Percentiles rank a stretch among this genome's conserved stretches.
phyloP scores from a whole-genome alignment of 2,113 vertebrate species.

The Brachirus orientalis region DNA sequence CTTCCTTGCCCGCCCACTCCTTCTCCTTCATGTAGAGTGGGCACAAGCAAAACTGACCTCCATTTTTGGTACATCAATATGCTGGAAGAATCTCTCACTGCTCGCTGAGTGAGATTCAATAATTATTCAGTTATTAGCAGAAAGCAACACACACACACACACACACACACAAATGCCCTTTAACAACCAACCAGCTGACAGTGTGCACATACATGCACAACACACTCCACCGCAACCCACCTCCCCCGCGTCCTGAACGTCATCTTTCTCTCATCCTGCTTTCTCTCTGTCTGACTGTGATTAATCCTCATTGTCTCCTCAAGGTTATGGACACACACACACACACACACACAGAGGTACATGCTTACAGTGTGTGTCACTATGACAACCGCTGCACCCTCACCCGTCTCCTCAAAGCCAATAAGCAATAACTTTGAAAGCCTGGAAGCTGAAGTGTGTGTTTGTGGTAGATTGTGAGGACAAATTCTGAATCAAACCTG shows the following conservation, averaged over 20 bases:
- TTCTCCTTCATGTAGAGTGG: too few species aligned
- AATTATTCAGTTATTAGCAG: conserved; percentile 58
- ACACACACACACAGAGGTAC: conserved; percentile 37
- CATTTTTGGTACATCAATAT: too few species aligned
- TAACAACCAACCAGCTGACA: conserved; percentile 34
- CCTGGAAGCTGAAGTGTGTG: conserved; percentile 34
- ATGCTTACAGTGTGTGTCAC: conserved; percentile 50
- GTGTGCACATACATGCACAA: conserved; percentile 11
- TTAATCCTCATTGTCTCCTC: conserved; percentile 81
- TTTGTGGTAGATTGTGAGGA: conserved; percentile 18
- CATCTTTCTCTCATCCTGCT: conserved; percentile 59
- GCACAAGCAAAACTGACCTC: too few species aligned
- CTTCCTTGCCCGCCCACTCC: too few species aligned
- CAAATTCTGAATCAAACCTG: too few species aligned
- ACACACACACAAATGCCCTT: conserved; percentile 44
- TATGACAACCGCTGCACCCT: conserved; percentile 66
- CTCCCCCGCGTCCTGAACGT: conserved; percentile 32
- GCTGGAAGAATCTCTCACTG: too few species aligned
- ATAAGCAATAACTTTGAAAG: conserved; percentile 70
- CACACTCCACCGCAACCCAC: conserved; percentile 7
- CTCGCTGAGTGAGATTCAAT: conserved; percentile 18
- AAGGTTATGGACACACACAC: conserved; percentile 68
- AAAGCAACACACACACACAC: conserved; percentile 32
- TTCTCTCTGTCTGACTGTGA: conserved; percentile 67
- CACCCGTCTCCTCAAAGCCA: conserved; percentile 56